phyloP scores from a whole-genome alignment of 2,797 vertebrate species.

The Siniperca obscura region DNA sequence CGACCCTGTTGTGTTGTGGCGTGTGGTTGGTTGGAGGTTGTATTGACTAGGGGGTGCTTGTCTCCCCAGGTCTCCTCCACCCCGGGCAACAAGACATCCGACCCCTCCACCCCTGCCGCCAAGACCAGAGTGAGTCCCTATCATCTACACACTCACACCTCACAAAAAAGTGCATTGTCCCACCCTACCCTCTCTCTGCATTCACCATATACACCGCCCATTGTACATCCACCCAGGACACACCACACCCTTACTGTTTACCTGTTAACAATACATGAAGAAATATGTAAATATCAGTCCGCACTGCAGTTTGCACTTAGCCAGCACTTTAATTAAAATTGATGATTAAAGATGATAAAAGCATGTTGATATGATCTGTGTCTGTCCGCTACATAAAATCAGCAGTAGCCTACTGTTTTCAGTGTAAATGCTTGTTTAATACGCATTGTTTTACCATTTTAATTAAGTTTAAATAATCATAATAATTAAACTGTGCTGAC shows the following conservation, averaged over 20 bases:
- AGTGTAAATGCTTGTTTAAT: too few relatives aligned
- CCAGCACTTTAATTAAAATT: too few relatives aligned
- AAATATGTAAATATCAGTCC: background rate
- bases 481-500: too few relatives aligned
- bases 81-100: constrained; percentile 84
- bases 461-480: too few relatives aligned
- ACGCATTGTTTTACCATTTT: too few relatives aligned
- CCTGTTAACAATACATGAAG: background rate
- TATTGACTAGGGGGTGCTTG: constrained; percentile 81
- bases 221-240: constrained; percentile 39
- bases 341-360: too few relatives aligned
- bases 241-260: constrained; percentile 20
- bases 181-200: constrained; percentile 30
- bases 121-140: constrained; percentile 87
- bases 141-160: constrained; percentile 62
- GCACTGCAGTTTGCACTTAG: background rate
- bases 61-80: constrained; percentile 84
- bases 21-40: constrained; percentile 68
- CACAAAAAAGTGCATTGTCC: constrained; percentile 47
- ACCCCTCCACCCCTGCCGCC: constrained; percentile 79
- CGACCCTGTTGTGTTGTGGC: constrained; percentile 47
- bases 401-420: too few relatives aligned
- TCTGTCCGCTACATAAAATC: too few relatives aligned
- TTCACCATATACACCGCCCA: constrained; percentile 36
- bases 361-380: too few relatives aligned